Evolutionary conservation across 2,113 vertebrate species (phyloP), one percentile per base, ranked within the genome.

Genomic region (Colius striatus): DNA sequence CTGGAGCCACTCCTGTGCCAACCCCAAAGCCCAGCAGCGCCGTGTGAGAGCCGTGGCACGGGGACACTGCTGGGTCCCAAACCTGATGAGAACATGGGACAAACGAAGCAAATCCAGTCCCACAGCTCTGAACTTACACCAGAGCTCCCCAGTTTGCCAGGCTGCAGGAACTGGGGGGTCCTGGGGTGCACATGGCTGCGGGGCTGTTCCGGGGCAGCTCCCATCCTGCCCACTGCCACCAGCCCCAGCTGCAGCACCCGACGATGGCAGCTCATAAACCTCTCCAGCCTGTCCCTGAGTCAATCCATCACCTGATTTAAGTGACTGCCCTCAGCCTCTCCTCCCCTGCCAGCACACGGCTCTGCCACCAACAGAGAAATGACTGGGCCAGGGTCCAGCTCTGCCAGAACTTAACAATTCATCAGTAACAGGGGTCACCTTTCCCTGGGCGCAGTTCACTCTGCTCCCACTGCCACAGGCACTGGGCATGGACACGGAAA

Each of bases 171-270:
- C 43, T 2, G 3, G 0, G 0, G 54, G 34, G 29, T 68, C 16
- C 68, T 5, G n/a, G 15, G 54, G n/a, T 21, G 32, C 55, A 5
- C 27, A 18, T 10, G 3, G 4, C 6, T 21, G 7, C 3, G 10
- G 82, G 60, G 43, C 58, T 18, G 57, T 3, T 6, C 45, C 4
- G 3, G 32, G 13, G 71, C 57, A 75, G 48, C 45, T 50, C 21
- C 20, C 26, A 22, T 17, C n/a, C 60, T 9, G 2, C 29, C 11
- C 4, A 0, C 25, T 6, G 0, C 9, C 57, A 26, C 27, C 30
- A 8, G 51, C 27, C 47, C 27, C 7, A 21, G 4, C 48, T 2
- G 9, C 29, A 50, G 60, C 43, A 11, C 65, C 73, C 48, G 11
- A 5, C 3, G 11, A 27, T 2, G 29, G 63, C 62, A 25, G 63